Percentiles rank a stretch among this genome's conserved stretches.
Conservation (phyloP, 2,888 invertebrate species). For the Chloromyia formosa region DNA sequence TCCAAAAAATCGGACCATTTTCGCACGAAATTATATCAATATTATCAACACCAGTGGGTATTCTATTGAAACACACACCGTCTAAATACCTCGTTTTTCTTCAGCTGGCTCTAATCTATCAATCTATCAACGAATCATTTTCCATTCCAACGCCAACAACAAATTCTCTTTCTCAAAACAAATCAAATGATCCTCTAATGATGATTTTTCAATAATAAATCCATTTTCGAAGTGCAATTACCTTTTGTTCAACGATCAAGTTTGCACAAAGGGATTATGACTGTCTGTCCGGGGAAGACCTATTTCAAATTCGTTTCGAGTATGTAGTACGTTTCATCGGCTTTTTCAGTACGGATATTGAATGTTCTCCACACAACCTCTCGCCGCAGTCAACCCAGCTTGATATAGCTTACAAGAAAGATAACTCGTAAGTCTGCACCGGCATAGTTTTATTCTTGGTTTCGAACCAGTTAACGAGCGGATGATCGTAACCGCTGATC, state of each 20-base stretch:
- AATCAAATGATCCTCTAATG: slow-evolving; percentile 20
- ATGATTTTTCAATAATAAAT: slow-evolving; percentile 41
- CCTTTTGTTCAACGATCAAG: slow-evolving; percentile 38
- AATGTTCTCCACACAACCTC: no score
- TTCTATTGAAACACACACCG: background rate
- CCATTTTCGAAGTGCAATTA: slow-evolving; percentile 43
- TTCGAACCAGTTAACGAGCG: slow-evolving; percentile 37
- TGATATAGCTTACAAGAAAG: background rate
- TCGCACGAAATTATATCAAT: background rate
- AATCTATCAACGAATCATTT: slow-evolving; percentile 18
- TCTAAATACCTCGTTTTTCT: background rate
- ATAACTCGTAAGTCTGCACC: background rate
- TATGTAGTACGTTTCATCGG: background rate
- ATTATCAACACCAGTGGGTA: background rate
- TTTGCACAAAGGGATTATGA: slow-evolving; percentile 40
- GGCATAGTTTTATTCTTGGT: slow-evolving; percentile 11
- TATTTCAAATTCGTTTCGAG: slow-evolving; percentile 9
- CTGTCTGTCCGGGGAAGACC: background rate
- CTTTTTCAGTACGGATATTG: no score
- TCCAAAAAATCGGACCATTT: background rate
- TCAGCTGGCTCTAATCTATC: background rate
- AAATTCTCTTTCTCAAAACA: background rate
- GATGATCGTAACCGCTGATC: slow-evolving; percentile 44
- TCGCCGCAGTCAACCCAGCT: no score
- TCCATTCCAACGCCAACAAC: slow-evolving; percentile 9